Conservation (phyloP, 2,888 invertebrate genomes). For the Neoaliturus tenellus region DNA sequence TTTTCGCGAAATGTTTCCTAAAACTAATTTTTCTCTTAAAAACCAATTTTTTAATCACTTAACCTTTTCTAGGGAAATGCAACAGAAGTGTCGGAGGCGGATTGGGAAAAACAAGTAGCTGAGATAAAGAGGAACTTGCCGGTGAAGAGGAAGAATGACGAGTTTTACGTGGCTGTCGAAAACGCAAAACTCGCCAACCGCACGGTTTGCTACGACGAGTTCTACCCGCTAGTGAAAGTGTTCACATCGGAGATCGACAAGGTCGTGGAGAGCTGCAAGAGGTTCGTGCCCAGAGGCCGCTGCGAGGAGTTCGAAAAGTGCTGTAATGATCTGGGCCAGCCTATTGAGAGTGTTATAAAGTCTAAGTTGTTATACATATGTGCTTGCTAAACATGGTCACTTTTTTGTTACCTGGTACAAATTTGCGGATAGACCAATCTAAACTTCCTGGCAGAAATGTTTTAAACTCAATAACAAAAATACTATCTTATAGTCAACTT, state of each 20-base stretch:
- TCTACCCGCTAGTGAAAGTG: background rate
- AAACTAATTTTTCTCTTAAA: too few relatives aligned
- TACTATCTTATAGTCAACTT: too few relatives aligned
- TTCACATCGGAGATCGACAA: background rate
- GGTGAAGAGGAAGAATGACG: background rate
- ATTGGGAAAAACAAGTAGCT: background rate
- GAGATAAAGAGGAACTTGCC: background rate
- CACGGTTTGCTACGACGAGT: background rate
- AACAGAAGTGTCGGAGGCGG: too few relatives aligned
- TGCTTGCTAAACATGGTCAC: background rate
- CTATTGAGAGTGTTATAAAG: background rate
- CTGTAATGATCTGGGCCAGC: background rate
- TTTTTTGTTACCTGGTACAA: too few relatives aligned
- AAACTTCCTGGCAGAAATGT: too few relatives aligned
- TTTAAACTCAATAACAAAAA: too few relatives aligned
- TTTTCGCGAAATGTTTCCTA: too few relatives aligned
- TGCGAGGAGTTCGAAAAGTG: background rate
- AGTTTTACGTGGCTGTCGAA: background rate
- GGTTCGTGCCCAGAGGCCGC: background rate
- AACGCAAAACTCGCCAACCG: background rate
- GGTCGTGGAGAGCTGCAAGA: background rate
- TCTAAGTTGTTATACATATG: background rate
- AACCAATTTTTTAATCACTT: too few relatives aligned
- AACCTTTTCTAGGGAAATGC: too few relatives aligned
- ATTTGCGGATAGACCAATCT: too few relatives aligned